These are phyloP conservation scores for Geotrypetes seraphini DNA, from an alignment of 2,797 vertebrate species.

Conservation along the genomic window DNA sequence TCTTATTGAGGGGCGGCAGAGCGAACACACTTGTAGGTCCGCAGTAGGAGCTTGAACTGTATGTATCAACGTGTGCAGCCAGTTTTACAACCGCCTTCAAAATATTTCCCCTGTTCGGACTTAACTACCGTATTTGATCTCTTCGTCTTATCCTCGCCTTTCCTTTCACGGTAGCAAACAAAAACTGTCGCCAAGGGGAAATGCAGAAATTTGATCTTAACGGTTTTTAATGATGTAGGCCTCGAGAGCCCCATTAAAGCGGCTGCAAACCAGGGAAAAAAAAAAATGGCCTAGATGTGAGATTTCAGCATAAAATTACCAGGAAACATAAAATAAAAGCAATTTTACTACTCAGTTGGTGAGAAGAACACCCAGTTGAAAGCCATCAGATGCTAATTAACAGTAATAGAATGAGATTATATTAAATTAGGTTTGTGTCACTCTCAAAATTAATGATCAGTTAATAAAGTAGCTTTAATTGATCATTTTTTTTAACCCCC, in stretches of 20 bases:
- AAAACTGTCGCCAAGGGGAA: too few species aligned
- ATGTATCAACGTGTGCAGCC: too few species aligned
- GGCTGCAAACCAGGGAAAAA: constrained; percentile 19
- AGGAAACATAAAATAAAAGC: constrained; percentile 36
- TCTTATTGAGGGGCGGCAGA: too few species aligned
- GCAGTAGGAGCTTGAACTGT: too few species aligned
- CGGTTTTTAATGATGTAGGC: too few species aligned
- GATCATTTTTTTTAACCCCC: constrained; percentile 61
- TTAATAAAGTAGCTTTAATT: constrained; percentile 48
- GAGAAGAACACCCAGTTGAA: constrained; percentile 19
- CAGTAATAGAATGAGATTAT: constrained; percentile 49
- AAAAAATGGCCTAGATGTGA: constrained; percentile 10
- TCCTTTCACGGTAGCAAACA: background rate
- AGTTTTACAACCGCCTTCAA: too few species aligned
- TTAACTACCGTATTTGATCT: too few species aligned
- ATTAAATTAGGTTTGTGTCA: constrained; percentile 59
- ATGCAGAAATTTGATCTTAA: too few species aligned
- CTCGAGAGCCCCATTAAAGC: constrained; percentile 6
- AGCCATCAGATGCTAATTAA: constrained; percentile 46
- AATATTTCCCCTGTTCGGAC: too few species aligned
- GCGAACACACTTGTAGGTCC: too few species aligned
- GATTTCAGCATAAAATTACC: constrained; percentile 23
- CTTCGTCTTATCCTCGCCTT: too few species aligned
- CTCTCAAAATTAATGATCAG: constrained; percentile 44
- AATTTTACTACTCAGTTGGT: constrained; percentile 37